Evolutionary conservation across 2,888 invertebrate species (phyloP), one percentile per base, ranked within the genome.

Genomic region (Dicranocentrus wangi): DNA sequence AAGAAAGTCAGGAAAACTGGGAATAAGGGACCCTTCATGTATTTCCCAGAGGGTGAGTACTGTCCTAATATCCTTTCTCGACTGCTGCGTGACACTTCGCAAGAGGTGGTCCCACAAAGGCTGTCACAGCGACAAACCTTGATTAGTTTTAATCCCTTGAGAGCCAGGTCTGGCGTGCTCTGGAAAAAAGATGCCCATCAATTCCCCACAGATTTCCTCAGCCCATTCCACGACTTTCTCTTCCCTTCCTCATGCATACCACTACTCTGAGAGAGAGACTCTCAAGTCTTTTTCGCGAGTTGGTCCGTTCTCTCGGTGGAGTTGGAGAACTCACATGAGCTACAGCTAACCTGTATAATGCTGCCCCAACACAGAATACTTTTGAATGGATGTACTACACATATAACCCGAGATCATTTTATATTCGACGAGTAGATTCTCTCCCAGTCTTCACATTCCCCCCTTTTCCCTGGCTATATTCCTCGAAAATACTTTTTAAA

Each of bases 41-140:
- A 85, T 85, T 85, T 85, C 86, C 85, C 85, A 76, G 55, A 84
- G 86, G 86, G 84, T 80, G 78, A 82, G 83, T 84, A 82, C 84
- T 83, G 84, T 83, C 85, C 85, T 85, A 85, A 84, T 84, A 86
- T 84, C 84, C 85, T 85, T 84, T 83, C 65, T 65, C 71, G 73
- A 73, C 65, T 75, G 83, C 84, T 82, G 82, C 85, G 84, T 85
- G 86, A 86, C 86, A 86, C 85, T 85, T 84, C 82, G 73, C 81
- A 83, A 83, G 85, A 86, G 85, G 85, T 84, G 85, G 85, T 83
- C 84, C 85, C 86, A 83, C 85, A 83, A 84, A 86, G 86, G 83
- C 86, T 86, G 86, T 86, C 86, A 86, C 85, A 85, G 85, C 86
- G 84, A 85, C 86, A 85, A 86, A 84, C 85, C 86, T 86, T 87